Evolutionary conservation across 2,888 invertebrate genomes (phyloP).

Genomic region (Calameuta filiformis): DNA sequence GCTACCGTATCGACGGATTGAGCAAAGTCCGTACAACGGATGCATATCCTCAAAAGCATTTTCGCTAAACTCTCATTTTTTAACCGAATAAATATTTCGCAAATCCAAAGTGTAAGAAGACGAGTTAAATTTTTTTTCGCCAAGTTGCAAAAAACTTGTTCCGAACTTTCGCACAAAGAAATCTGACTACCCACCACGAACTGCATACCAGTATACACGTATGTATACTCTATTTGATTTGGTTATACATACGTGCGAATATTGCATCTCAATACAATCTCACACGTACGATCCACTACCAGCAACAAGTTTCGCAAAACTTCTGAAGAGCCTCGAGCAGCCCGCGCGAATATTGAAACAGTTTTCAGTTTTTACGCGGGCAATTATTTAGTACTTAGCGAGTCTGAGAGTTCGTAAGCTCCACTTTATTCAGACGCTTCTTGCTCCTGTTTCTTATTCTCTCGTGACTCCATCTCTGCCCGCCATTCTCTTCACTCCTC

Average conservation of each 20-base stretch:
- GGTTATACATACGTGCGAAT: background rate
- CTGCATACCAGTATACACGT: background rate
- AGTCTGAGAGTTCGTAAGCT: conserved; percentile 13
- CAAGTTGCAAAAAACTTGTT: background rate
- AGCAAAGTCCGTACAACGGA: too few relatives aligned
- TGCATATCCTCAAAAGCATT: background rate
- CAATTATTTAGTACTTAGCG: conserved; percentile 14
- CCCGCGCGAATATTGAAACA: conserved; percentile 29
- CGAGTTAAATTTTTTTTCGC: background rate
- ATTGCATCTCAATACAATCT: background rate
- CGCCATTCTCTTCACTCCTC: background rate
- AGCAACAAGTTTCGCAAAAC: conserved; percentile 15
- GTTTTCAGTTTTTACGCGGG: conserved; percentile 23
- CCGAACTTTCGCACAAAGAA: background rate
- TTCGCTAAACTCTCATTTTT: background rate
- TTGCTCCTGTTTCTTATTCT: background rate
- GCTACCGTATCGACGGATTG: background rate
- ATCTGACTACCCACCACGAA: background rate
- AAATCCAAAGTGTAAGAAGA: background rate
- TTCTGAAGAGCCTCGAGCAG: conserved; percentile 30
- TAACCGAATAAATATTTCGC: background rate
- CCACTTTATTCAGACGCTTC: background rate
- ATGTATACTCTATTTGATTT: background rate
- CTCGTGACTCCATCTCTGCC: background rate
- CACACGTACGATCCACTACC: background rate